Evolutionary conservation across 2,113 vertebrate species (phyloP), one percentile per base, ranked within the genome.

Genomic region (Bettongia penicillata): DNA sequence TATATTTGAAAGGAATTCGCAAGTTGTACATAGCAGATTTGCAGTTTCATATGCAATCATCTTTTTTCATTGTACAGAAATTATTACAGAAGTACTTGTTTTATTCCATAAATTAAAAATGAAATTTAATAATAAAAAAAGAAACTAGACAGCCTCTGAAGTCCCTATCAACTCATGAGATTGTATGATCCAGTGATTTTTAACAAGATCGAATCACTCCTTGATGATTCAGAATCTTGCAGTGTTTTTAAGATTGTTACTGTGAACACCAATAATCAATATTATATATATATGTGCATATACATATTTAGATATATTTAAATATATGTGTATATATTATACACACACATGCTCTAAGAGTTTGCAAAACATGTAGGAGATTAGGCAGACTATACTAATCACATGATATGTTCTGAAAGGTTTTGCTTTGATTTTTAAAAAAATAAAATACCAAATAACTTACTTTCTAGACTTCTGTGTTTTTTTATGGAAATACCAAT

Each of bases 401-500:
- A 84, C n/a, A 84, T 84, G 37, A 43, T 7, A 22, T 16, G n/a
- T 43, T 23, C 16, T 22, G n/a, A 2, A 84, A 68, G 28, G 22
- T 84, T 43, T 43, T 84, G n/a, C 8, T 84, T 84, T 43, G 6
- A 84, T 84, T 68, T 37, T 37, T 3, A 23, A 23, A 43, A 51
- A 23, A 84, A 84, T n/a, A n/a, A 43, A 43, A 8, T 43, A 68
- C 57, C 57, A 68, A 68, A 37, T 37, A 12, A 14, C 11, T 31
- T 61, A 84, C 7, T 84, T 84, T 84, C 19, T 84, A 84, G 68
- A 43, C n/a, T 84, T 91, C 95, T 96, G 52, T 31, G 90, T 31
- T 9, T 61, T 96, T 26, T 95, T 31, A 12, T 96, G 92, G 94
- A 96, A 96, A 96, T 93, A 23, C n/a, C 53, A 96, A 95, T 93